A percentile compares a stretch with the other conserved stretches of the same genome.
phyloP scores from a whole-genome alignment of 2,113 vertebrate genomes.

The Bubo blakistoni region DNA sequence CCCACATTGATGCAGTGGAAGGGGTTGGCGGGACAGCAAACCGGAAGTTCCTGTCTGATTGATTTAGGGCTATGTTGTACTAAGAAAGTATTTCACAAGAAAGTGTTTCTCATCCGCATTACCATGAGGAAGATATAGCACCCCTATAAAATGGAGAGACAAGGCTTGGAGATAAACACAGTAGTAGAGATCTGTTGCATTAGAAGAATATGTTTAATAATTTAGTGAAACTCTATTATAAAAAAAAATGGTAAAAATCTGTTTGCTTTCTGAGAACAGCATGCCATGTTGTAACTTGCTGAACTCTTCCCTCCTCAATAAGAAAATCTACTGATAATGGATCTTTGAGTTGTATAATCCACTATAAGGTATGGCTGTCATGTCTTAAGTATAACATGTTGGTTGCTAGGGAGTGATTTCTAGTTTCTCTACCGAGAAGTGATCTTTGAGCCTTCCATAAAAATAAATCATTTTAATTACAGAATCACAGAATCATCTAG shows the following conservation, averaged over 20 bases:
- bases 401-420: not conserved
- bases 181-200: not conserved
- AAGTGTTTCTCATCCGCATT: not conserved
- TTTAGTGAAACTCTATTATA: not conserved
- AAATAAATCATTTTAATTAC: not conserved
- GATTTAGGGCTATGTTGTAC: not conserved
- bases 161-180: not conserved
- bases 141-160: not conserved
- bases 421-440: not conserved
- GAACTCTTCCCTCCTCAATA: not conserved
- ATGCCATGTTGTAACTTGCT: not conserved
- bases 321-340: not conserved
- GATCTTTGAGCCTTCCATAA: not conserved
- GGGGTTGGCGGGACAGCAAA: not conserved
- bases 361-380: not conserved
- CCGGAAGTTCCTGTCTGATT: not conserved
- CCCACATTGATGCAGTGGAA: not conserved
- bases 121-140: not conserved
- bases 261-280: not conserved
- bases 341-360: not conserved
- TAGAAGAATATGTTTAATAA: not conserved
- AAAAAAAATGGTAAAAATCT: not conserved
- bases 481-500: too few relatives aligned
- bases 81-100: not conserved
- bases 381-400: rapidly evolving